phyloP scores from a whole-genome alignment of 2,888 invertebrate genomes.

The Hybos culiciformis region DNA sequence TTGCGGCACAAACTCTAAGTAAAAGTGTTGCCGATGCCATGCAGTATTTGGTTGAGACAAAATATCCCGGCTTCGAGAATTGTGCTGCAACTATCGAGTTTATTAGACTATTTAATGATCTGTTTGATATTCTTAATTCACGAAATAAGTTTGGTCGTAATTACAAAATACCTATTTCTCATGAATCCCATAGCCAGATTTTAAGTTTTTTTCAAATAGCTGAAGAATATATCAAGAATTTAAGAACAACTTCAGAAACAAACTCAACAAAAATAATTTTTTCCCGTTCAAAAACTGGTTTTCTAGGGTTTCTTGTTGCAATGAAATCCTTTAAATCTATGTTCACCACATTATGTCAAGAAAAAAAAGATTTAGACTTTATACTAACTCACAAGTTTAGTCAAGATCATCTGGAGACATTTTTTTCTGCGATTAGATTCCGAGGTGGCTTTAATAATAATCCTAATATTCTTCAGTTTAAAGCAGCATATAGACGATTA shows the following conservation, averaged over 20 bases:
- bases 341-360: neutral
- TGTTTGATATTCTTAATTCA: neutral
- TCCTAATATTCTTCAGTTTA: constrained; percentile 1
- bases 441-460: constrained; percentile 2
- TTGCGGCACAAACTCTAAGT: neutral
- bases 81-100: neutral
- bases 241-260: neutral
- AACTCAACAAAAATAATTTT: neutral
- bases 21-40: neutral
- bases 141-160: neutral
- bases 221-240: neutral
- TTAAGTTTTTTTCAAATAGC: neutral
- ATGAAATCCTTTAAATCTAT: neutral
- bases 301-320: neutral
- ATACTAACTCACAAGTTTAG: constrained; percentile 3
- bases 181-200: neutral
- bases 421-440: constrained; percentile 4
- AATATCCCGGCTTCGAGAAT: neutral
- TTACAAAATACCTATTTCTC: neutral
- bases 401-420: constrained; percentile 5
- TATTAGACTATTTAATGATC: neutral
- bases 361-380: neutral
- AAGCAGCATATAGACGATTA: constrained; percentile 2
- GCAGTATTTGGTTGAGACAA: neutral
- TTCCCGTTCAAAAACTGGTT: neutral